Conservation (phyloP, 1,140 invertebrate genomes). For the Hypothenemus hampei region DNA sequence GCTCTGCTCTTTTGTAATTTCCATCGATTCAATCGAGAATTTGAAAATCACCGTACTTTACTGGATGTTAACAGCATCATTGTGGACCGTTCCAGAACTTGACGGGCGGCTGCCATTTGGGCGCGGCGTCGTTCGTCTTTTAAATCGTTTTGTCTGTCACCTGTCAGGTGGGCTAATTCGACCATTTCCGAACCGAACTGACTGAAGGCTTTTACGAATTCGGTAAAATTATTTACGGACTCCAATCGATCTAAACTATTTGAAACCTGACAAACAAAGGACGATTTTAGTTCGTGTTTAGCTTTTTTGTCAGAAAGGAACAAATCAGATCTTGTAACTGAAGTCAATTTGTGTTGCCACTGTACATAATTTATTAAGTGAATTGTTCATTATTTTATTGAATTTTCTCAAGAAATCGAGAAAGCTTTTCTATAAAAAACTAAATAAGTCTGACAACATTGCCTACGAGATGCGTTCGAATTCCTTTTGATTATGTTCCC, state of each 20-base stretch:
- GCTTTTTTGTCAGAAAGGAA: too few relatives aligned
- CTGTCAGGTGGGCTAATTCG: constrained; percentile 91
- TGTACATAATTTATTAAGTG: too few relatives aligned
- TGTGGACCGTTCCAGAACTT: constrained; percentile 94
- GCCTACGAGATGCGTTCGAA: too few relatives aligned
- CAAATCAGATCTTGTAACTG: too few relatives aligned
- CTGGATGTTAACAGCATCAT: constrained; percentile 96
- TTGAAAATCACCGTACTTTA: constrained; percentile 58
- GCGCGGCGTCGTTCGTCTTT: constrained; percentile 92
- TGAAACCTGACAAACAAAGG: constrained; percentile 57
- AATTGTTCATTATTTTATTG: too few relatives aligned
- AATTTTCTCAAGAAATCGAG: too few relatives aligned
- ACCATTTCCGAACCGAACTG: constrained; percentile 99
- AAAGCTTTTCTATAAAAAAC: too few relatives aligned
- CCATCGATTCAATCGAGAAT: too few relatives aligned
- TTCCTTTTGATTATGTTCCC: too few relatives aligned
- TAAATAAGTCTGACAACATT: too few relatives aligned
- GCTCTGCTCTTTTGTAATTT: neutral
- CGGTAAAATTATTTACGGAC: constrained; percentile 93
- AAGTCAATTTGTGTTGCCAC: too few relatives aligned
- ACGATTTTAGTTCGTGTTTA: too few relatives aligned
- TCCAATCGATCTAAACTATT: constrained; percentile 82
- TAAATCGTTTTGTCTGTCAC: constrained; percentile 75
- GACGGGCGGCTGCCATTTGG: constrained; percentile 91
- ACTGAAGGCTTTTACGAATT: constrained; percentile 98